Evolutionary conservation across 2,888 invertebrate genomes (phyloP), one percentile per base, ranked within the genome.

Genomic region (Minunthozetes semirufus): DNA sequence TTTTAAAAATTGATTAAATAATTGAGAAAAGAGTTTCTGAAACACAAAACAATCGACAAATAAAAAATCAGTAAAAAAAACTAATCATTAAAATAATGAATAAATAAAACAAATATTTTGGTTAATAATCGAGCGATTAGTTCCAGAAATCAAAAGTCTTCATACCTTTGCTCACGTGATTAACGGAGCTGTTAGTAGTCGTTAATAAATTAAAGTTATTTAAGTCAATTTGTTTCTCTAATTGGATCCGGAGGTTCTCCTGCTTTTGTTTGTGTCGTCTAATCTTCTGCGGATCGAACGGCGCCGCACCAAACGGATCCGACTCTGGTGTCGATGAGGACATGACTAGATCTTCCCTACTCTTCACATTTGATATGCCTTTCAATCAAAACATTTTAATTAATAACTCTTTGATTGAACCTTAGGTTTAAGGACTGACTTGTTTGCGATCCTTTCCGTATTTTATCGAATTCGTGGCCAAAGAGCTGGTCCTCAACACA

Each of bases 401-500:
- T 17, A 19, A 33, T 5, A 13, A 63, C 17, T 33, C 27, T 63
- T 15, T 19, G 5, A 33, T 38, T 11, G 9, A 19, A 27, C 70
- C 46, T 13, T 2, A 29, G 42, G 13, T 53, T 53, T 42, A 22
- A 42, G 3, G 53, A 84, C 88, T 87, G 85, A 88, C 91, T 91
- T 82, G 89, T 89, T 83, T 89, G 89, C 80, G 90, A 90, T 78
- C 90, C 89, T 80, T 89, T 86, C 79, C 91, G 84, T 80, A 91
- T 89, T 83, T 89, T 89, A 82, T 92, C 91, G 82, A 92, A 91
- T 83, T 92, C 91, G 56, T 89, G 89, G 75, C 91, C 91, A 83
- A 92, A 91, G 79, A 90, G 88, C 80, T 89, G 88, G 85, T 92
- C 91, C 80, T 91, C 91, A 5, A 63, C 70, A 25, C 61, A 59